Percentiles rank a stretch among this genome's conserved stretches.
These are phyloP conservation scores for Dreissena polymorpha DNA, from an alignment of 1,140 invertebrate species.

Conservation along the genomic window DNA sequence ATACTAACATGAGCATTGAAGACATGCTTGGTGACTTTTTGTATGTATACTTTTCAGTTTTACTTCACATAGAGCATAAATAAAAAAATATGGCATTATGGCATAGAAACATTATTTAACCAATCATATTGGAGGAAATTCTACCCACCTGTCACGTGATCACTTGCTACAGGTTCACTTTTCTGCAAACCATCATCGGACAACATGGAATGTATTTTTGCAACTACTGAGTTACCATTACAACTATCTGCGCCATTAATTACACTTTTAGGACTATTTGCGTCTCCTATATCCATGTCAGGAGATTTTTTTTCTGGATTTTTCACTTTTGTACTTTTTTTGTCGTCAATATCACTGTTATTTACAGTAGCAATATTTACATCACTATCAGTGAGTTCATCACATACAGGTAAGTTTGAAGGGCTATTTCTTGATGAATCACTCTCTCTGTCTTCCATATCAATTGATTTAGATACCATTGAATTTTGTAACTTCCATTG, in stretches of 20 bases:
- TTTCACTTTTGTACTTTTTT: slow-evolving; percentile 47
- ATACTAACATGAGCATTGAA: too few relatives aligned
- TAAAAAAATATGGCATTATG: too few relatives aligned
- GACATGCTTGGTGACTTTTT: too few relatives aligned
- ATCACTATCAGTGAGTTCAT: slow-evolving; percentile 26
- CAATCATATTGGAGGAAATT: too few relatives aligned
- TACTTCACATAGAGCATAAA: too few relatives aligned
- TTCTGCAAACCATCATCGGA: slow-evolving; percentile 59
- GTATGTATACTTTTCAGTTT: too few relatives aligned
- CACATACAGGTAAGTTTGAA: slow-evolving; percentile 12
- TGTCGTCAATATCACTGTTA: slow-evolving; percentile 14
- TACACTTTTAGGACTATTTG: background rate
- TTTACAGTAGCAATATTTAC: slow-evolving; percentile 27
- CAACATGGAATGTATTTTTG: slow-evolving; percentile 52
- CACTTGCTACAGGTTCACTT: slow-evolving; percentile 34
- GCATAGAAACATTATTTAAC: too few relatives aligned
- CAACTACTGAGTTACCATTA: slow-evolving; percentile 9
- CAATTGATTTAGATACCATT: background rate
- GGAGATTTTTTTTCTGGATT: slow-evolving; percentile 47
- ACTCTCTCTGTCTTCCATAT: slow-evolving; percentile 16
- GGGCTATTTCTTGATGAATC: slow-evolving; percentile 24
- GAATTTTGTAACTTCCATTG: slow-evolving; percentile 44
- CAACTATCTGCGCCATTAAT: slow-evolving; percentile 19
- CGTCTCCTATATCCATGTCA: slow-evolving; percentile 13
- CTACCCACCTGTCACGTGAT: too few relatives aligned